phyloP scores from a whole-genome alignment of 1,140 invertebrate genomes.

The Leguminivora glycinivorella region DNA sequence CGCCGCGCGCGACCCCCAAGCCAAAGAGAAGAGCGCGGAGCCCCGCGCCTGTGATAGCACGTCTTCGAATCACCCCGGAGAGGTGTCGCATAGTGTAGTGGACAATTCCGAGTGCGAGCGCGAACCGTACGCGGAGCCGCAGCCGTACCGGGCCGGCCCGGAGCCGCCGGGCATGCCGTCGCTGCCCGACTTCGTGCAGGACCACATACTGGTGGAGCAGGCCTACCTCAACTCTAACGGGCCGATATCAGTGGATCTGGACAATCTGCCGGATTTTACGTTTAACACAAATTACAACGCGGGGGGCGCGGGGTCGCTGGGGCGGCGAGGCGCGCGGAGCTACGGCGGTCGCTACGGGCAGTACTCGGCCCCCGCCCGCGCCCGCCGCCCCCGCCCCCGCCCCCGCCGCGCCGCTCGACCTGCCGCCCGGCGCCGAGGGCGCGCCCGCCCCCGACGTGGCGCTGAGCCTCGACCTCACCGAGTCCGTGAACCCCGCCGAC shows the following conservation, averaged over 20 bases:
- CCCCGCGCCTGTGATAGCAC: conserved; percentile 63
- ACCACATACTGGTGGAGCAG: conserved; percentile 82
- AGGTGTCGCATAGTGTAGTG: conserved; percentile 69
- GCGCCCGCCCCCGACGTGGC: conserved; percentile 61
- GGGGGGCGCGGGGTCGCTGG: conserved; percentile 57
- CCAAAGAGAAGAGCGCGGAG: conserved; percentile 68
- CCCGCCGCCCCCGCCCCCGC: not conserved
- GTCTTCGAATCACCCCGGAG: conserved; percentile 71
- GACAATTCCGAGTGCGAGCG: conserved; percentile 70
- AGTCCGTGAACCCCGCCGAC: conserved; percentile 70
- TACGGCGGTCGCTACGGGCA: not conserved
- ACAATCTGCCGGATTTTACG: conserved; percentile 82
- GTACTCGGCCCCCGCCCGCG: not conserved
- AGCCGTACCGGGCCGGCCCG: conserved; percentile 66
- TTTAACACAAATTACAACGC: conserved; percentile 73
- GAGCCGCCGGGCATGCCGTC: conserved; percentile 76
- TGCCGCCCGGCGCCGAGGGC: conserved; percentile 63
- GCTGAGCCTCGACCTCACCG: conserved; percentile 70
- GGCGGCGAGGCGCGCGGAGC: conserved; percentile 39
- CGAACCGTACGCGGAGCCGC: conserved; percentile 64
- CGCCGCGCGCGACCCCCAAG: conserved; percentile 53
- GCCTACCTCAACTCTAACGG: conserved; percentile 78
- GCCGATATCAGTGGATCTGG: conserved; percentile 74
- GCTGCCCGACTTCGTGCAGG: conserved; percentile 84
- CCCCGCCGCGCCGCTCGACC: conserved; percentile 67